A percentile compares a stretch with the other conserved stretches of the same genome.
These are phyloP conservation scores for Falco cherrug DNA, from an alignment of 2,797 vertebrate genomes.

Conservation along the genomic window DNA sequence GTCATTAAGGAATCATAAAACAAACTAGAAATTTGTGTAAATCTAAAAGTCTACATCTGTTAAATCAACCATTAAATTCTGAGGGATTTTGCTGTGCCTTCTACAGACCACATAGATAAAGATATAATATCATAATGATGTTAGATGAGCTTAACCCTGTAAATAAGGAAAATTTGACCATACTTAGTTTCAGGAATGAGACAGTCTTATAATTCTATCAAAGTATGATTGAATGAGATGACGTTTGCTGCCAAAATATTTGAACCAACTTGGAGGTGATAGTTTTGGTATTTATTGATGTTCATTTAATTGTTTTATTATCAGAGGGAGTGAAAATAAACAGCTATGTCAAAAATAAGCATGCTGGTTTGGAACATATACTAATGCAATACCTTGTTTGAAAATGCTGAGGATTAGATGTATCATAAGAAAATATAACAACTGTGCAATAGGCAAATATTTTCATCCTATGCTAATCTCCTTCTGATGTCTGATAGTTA, in stretches of 20 bases:
- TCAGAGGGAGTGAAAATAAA: background rate
- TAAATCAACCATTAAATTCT: background rate
- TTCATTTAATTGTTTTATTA: background rate
- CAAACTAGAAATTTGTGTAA: background rate
- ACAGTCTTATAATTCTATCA: background rate
- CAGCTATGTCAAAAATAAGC: background rate
- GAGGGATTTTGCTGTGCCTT: background rate
- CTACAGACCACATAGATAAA: background rate
- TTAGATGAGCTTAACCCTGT: background rate
- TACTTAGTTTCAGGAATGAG: background rate
- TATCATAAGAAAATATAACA: background rate
- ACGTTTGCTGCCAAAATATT: background rate
- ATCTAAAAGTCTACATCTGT: background rate
- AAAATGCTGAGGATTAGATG: background rate
- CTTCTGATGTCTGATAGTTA: background rate
- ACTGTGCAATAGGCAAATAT: background rate
- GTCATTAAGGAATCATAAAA: background rate
- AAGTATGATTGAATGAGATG: background rate
- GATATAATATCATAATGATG: background rate
- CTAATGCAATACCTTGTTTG: background rate
- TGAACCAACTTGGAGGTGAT: background rate
- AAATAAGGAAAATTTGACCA: background rate
- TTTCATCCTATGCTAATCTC: background rate
- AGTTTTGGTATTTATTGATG: background rate
- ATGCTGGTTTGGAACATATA: background rate